phyloP scores from a whole-genome alignment of 37 sponge, comb jelly and placozoan genomes.

The Hexactinellida sp. region DNA sequence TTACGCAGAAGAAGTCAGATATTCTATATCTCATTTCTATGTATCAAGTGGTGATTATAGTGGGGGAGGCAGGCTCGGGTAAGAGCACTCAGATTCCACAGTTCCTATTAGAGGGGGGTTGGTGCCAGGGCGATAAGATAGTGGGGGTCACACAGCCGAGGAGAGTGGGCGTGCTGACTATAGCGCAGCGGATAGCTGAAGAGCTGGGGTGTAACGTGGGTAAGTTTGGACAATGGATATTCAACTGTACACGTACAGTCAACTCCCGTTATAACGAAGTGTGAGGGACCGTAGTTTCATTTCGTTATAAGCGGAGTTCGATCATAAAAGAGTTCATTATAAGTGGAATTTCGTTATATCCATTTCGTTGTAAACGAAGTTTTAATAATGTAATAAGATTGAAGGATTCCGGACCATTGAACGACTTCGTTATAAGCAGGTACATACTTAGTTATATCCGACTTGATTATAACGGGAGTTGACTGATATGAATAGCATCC shows the following conservation, averaged over 20 bases:
- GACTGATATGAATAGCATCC: too few relatives aligned
- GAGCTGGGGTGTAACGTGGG: background rate
- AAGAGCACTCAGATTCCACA: conserved; percentile 83
- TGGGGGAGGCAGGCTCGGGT: conserved; percentile 88
- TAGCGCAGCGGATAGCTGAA: conserved; percentile 16
- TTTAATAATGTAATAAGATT: too few relatives aligned
- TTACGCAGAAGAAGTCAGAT: conserved; percentile 24
- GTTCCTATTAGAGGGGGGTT: conserved; percentile 76
- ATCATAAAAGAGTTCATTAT: too few relatives aligned
- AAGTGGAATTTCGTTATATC: too few relatives aligned
- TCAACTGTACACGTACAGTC: background rate
- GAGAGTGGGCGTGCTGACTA: conserved; percentile 70
- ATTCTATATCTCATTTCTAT: conserved; percentile 72
- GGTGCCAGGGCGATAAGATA: conserved; percentile 48
- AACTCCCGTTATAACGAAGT: too few relatives aligned
- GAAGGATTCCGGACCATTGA: too few relatives aligned
- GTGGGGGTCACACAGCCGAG: conserved; percentile 84
- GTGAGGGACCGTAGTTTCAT: too few relatives aligned
- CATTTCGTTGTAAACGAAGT: too few relatives aligned
- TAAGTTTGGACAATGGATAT: background rate
- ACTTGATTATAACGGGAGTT: too few relatives aligned
- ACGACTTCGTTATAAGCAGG: too few relatives aligned
- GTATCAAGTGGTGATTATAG: conserved; percentile 54
- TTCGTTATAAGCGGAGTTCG: too few relatives aligned
- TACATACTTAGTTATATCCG: too few relatives aligned